Conservation (phyloP, 1,140 invertebrate genomes). For the Ips typographus region DNA sequence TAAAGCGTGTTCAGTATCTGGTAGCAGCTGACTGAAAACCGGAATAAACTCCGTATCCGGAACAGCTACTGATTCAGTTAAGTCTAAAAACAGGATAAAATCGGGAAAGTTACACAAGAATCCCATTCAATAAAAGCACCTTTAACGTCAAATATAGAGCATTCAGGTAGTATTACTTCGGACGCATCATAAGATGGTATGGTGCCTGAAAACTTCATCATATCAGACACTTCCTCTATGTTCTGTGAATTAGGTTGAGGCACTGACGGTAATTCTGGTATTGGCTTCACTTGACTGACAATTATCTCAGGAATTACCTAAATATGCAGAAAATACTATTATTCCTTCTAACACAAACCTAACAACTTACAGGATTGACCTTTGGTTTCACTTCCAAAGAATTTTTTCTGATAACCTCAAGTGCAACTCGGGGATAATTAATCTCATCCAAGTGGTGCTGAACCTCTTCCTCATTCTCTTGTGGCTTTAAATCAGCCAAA, state of each 20-base stretch:
- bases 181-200: background rate
- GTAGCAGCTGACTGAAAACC: conserved; percentile 7
- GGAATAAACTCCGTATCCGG: background rate
- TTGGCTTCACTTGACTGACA: conserved; percentile 19
- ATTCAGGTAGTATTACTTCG: background rate
- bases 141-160: background rate
- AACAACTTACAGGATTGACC: conserved; percentile 4
- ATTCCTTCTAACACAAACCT: background rate
- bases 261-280: conserved; percentile 7
- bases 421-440: conserved; percentile 38
- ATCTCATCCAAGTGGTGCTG: conserved; percentile 44
- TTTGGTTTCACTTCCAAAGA: background rate
- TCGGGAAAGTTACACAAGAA: too few species aligned
- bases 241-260: conserved; percentile 7
- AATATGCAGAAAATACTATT: background rate
- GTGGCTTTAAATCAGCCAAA: conserved; percentile 13
- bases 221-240: conserved; percentile 32
- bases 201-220: conserved; percentile 42
- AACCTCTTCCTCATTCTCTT: conserved; percentile 24
- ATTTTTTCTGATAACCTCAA: conserved; percentile 20
- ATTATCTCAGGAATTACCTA: conserved; percentile 42
- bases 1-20: conserved; percentile 1
- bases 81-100: too few species aligned
- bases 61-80: too few species aligned
- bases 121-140: too few species aligned